A percentile compares a stretch with the other conserved stretches of the same genome.
Conservation (phyloP, 2,113 vertebrate species). For the Cyprinodon brontotheroides region DNA sequence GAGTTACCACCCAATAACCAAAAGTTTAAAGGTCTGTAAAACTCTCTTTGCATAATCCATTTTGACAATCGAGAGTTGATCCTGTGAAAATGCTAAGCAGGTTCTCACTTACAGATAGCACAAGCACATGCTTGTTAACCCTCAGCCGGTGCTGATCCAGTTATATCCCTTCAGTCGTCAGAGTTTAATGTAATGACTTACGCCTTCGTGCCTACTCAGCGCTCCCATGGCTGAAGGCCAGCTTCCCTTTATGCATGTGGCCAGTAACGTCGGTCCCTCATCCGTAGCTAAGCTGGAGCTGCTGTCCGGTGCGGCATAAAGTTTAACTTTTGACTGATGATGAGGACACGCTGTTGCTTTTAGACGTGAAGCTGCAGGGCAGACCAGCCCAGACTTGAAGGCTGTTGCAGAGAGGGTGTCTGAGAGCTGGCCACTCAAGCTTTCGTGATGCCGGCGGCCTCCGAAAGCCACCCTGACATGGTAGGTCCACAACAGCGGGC, state of each 20-base stretch:
- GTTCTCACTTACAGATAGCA: neutral
- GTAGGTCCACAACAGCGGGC: constrained; percentile 88
- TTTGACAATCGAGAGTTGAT: no score
- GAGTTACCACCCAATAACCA: no score
- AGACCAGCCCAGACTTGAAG: no score
- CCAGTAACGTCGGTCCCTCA: constrained; percentile 83
- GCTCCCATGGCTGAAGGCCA: constrained; percentile 85
- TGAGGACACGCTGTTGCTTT: constrained; percentile 51
- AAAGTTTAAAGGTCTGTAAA: no score
- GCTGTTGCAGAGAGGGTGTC: constrained; percentile 72
- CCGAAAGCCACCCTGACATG: constrained; percentile 83
- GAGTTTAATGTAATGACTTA: constrained; percentile 74
- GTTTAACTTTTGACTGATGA: constrained; percentile 74
- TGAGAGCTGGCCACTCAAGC: constrained; percentile 78
- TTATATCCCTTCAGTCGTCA: neutral
- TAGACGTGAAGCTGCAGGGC: no score
- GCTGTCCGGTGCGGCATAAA: constrained; percentile 81
- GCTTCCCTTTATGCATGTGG: constrained; percentile 87
- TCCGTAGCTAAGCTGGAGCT: constrained; percentile 70
- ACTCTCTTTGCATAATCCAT: no score
- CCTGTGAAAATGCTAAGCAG: neutral
- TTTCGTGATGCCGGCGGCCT: constrained; percentile 90
- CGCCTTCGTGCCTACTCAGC: no score
- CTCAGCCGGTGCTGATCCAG: neutral
- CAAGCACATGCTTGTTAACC: neutral